Conservation (phyloP, 2,797 vertebrate species). For the Gadopsis bispinosus region DNA sequence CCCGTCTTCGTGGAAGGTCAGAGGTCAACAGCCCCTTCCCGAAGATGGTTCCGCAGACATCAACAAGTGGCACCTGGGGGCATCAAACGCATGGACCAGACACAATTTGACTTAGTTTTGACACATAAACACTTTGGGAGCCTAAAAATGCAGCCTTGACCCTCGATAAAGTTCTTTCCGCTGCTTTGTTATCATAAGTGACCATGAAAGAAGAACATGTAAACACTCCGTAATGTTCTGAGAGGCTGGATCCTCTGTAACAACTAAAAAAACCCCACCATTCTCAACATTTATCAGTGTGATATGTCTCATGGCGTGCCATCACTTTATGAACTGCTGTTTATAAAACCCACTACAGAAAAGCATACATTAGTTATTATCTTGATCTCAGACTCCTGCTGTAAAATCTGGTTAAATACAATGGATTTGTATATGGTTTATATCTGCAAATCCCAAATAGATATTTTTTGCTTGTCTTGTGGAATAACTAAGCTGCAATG, state of each 20-base stretch:
- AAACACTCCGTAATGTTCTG: not conserved
- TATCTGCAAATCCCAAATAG: not conserved
- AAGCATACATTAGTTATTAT: not conserved
- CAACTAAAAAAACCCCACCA: not conserved
- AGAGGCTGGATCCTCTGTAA: not conserved
- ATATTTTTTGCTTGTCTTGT: not conserved
- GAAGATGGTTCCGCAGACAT: not conserved
- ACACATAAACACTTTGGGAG: not conserved
- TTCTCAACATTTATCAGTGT: not conserved
- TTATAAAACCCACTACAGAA: not conserved
- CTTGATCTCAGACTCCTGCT: not conserved
- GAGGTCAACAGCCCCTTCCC: conserved; percentile 22
- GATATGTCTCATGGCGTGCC: rapidly evolving
- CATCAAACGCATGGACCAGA: not conserved
- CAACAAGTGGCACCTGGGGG: not conserved
- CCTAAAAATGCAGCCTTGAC: not conserved
- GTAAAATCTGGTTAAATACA: not conserved
- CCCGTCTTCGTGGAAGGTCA: not conserved
- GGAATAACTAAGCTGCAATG: not conserved
- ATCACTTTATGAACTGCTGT: not conserved
- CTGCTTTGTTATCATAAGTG: not conserved
- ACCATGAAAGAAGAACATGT: not conserved
- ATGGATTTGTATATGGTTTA: not conserved
- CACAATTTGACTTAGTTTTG: not conserved
- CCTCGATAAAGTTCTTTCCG: not conserved